Evolutionary conservation across 2,797 vertebrate species (phyloP), one percentile per base, ranked within the genome.

Genomic region (Characodon lateralis): DNA sequence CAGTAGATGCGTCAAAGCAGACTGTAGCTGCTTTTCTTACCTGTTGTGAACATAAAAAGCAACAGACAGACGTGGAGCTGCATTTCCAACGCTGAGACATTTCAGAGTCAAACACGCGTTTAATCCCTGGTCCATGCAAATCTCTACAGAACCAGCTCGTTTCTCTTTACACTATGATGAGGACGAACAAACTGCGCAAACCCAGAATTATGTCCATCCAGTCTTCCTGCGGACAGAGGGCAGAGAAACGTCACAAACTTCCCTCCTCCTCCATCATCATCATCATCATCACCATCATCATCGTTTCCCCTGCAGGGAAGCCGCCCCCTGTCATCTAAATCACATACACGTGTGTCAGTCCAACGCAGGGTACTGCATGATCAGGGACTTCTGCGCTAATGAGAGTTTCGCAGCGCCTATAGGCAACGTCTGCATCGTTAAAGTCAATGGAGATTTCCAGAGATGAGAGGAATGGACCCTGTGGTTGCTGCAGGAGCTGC

Each of bases 61-160:
- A 95, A 74, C 82, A 93, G 73, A 84, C 76, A 89, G 71, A 70
- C 85, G 88, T 91, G 89, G 84, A 92, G 93, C 90, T 86, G 93
- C 95, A 96, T 96, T 87, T 93, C 95, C 93, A 89, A 69, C 84
- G 83, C 82, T 87, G 82, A 94, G 91, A 93, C 95, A 95, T 96
- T 86, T 94, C 95, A 93, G 59, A 79, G 73, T 82, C 80, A 71
- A 61, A 84, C 56, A 76, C 76, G 51, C 46, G 48, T 73, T 66
- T 56, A 77, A 84, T 86, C 70, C 73, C 59, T 81, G 85, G 88
- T 93, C 90, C 92, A 91, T 88, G 59, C 90, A 93, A 83, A 74
- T 76, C 41, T 24, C 16, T 8, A 72, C 66, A 74, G 55, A 68
- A 48, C 28, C 41, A 31, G 80, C 2, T 35, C 22, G 65, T 46